A percentile compares a stretch with the other conserved stretches of the same genome.
phyloP scores from a whole-genome alignment of 2,888 invertebrate genomes.

The Tineola bisselliella region DNA sequence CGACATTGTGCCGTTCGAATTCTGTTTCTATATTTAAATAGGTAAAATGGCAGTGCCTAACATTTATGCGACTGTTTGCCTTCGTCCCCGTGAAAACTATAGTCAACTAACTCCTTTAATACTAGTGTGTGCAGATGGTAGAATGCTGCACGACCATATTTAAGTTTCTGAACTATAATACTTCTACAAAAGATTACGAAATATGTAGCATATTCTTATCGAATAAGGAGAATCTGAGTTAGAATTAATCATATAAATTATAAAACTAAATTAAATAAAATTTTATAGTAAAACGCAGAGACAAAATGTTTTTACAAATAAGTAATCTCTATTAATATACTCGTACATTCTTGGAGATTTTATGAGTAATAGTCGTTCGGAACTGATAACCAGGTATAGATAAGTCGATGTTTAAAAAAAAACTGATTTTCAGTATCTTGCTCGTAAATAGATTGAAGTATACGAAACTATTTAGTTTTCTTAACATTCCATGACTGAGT shows the following conservation, averaged over 20 bases:
- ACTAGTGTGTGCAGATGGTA: too few relatives aligned
- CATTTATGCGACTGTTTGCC: not conserved
- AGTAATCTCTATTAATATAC: not conserved
- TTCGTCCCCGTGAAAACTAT: not conserved
- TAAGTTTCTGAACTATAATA: too few relatives aligned
- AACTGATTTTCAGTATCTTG: not conserved
- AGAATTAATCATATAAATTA: too few relatives aligned
- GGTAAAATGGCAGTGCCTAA: conserved; percentile 16
- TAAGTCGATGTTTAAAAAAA: not conserved
- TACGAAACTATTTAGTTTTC: too few relatives aligned
- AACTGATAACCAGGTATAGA: not conserved
- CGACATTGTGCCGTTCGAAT: conserved; percentile 17
- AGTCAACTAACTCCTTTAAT: too few relatives aligned
- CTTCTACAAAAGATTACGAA: too few relatives aligned
- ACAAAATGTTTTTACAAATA: conserved; percentile 10
- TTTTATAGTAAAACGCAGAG: not conserved
- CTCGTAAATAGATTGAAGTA: not conserved
- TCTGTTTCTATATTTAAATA: conserved; percentile 17
- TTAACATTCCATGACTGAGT: too few relatives aligned
- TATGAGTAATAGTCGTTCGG: not conserved
- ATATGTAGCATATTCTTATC: too few relatives aligned
- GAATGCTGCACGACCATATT: too few relatives aligned
- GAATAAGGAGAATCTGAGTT: too few relatives aligned
- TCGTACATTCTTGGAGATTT: not conserved
- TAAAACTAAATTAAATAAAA: too few relatives aligned